These are phyloP conservation scores for Mareca penelope DNA, from an alignment of 2,797 vertebrate genomes.

Conservation along the genomic window DNA sequence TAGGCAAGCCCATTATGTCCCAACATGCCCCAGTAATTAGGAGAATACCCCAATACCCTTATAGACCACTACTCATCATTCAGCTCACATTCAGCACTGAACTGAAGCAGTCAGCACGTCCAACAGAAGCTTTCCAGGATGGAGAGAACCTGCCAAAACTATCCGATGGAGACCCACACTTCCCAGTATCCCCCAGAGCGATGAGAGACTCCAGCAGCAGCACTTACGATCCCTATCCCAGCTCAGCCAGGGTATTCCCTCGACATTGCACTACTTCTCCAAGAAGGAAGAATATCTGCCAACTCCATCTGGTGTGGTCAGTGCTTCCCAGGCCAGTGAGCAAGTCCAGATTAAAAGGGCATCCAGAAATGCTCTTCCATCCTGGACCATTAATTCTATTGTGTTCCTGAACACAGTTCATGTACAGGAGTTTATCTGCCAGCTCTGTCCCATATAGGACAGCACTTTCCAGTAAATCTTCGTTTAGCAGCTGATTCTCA, in stretches of 20 bases:
- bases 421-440: not conserved
- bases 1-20: not conserved
- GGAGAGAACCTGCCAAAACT: not conserved
- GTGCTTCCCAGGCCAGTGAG: not conserved
- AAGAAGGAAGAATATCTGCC: constrained; percentile 1
- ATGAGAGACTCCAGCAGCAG: not conserved
- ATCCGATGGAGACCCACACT: not conserved
- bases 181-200: not conserved
- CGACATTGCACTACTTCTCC: not conserved
- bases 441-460: not conserved
- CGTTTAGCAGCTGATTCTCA: not conserved
- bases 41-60: not conserved
- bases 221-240: not conserved
- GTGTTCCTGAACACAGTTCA: not conserved
- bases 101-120: not conserved
- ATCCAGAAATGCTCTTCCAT: constrained; percentile 24
- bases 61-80: not conserved
- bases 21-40: not conserved
- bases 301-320: constrained; percentile 16
- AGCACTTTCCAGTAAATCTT: not conserved
- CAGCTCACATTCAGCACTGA: not conserved
- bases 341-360: constrained; percentile 12
- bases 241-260: not conserved
- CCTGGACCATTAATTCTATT: not conserved
- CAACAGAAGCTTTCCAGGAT: not conserved